Base-by-base conservation (phyloP, 2,113 vertebrate species). In the Struthio camelus region DNA sequence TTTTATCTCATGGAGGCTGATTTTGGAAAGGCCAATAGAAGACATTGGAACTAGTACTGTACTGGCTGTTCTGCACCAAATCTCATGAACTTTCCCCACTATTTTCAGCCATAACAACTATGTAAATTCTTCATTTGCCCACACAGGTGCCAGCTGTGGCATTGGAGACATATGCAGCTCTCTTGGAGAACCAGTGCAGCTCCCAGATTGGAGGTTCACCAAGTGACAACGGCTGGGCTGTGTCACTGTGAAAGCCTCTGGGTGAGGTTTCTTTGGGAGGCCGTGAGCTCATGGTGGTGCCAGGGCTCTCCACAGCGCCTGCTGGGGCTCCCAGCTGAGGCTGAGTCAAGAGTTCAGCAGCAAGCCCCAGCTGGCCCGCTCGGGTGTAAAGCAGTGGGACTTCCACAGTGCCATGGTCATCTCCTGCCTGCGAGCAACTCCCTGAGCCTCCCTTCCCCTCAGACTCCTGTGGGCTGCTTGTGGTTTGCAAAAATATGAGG, bases 31-130 rank as follows among this genome's bases (percentile, higher is more conserved):
- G 9, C 1, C 30, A 67, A 27, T 32, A 53, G 78, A 89, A 87
- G 30, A 40, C 53, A 51, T 13, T 46, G 67, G 30, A 93, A 34
- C 38, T 58, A 72, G 11, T 53, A 13, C 20, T 56, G 27, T 62
- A 7, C 71, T 95, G 64, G 72, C 79, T 72, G 38, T 72, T 7
- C 22, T 59, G 12, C 30, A 61, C 25, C 14, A 69, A 27, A 7
- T 66, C 11, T 72, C 64, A 80, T 2, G 18, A 12, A 36, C 61
- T 83, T 95, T 89, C 30, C 18, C 36, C 16, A 13, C 56, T 76
- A 54, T 28, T 77, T 82, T 91, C 48, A 90, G 72, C 59, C 82
- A 75, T 78, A 89, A 62, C 34, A 93, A 93, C 87, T 78, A 81
- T 9, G 76, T 76, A 17, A 61, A 0, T 75, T 93, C 25, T 90